Evolutionary conservation across 2,797 vertebrate species (phyloP), one percentile per base, ranked within the genome.

Genomic region (Phrynocephalus forsythii): DNA sequence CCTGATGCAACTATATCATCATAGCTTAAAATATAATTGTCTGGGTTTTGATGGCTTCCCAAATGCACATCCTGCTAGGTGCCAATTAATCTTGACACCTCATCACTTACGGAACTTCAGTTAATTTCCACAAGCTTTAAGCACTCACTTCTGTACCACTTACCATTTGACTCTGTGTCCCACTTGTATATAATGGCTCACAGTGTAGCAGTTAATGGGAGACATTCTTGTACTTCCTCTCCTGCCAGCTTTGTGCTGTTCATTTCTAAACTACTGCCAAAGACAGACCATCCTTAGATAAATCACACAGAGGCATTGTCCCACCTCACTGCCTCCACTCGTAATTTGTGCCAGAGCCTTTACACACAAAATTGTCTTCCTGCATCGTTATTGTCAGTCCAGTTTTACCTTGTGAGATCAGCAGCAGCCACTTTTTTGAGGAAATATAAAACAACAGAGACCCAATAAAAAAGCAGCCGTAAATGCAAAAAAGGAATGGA

Each of bases 111-210:
- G 82, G 91, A 89, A 87, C 92, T 44, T 94, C 90, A 81, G 91
- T 94, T 95, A 95, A 95, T 95, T 93, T 94, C 92, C 87, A 91
- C 88, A 88, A 75, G n/a, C 91, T 91, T 92, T 89, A 91, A 93
- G 92, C 94, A 94, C 93, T 95, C 91, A 88, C 94, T 94, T 94
- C 92, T 93, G 86, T 92, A 93, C 90, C 93, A 89, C 87, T 93
- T 94, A 66, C 68, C 26, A 93, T 93, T 92, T 85, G 91, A 83
- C 89, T 94, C 89, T 86, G 78, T 90, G 90, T 95, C 93, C 94
- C 89, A 86, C 87, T 63, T 89, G 89, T 91, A 93, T 91, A 92
- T 94, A 93, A 92, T 91, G 87, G 90, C 86, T 85, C 18, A 56
- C 90, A 90, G 85, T 87, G 82, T 89, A 91, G 91, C 82, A 90